Evolutionary conservation across 2,888 invertebrate genomes (phyloP), one percentile per base, ranked within the genome.

Genomic region (Conops quadrifasciatus): DNA sequence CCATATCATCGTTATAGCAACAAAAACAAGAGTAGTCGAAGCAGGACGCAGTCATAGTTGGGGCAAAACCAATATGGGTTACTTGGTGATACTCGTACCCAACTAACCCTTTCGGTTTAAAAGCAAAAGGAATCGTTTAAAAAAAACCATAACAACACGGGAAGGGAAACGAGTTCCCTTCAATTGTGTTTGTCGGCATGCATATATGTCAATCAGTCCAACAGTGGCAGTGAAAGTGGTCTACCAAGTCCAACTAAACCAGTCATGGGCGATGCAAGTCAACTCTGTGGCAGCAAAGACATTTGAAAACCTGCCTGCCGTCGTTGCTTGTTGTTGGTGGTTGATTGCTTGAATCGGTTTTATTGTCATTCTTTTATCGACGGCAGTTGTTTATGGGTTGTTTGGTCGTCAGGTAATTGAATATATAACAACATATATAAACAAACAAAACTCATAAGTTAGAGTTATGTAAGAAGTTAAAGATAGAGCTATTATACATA

Each of bases 161-260:
- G n/a, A 36, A 36, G 5, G 4, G 9, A 36, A 7, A 36, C 4
- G 4, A 9, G 4, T 36, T 36, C 36, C 36, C 36, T 36, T 36
- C 36, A 36, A 36, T 36, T 36, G 4, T 36, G 36, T 9, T 9
- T 36, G 36, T 4, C 36, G 9, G 36, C 36, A 36, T 36, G 36
- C 36, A 36, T 9, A 36, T 9, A 36, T 36, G 9, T 36, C 36
- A 9, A 9, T 36, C 9, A 36, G 36, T 36, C 36, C 4, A 9
- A 26, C 7, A 26, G 4, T 59, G 67, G 59, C 67, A 67, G 67
- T 67, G 67, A 67, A 67, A 67, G 67, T 67, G 67, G 59, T 59
- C 67, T 24, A 47, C 59, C 67, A 59, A 59, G 67, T 67, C 59
- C 59, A 67, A 47, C 59, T 5, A 36, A 67, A 30, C 66, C 13